Conservation (phyloP, 2,113 vertebrate genomes). For the Pseudorhombus dupliciocellatus region DNA sequence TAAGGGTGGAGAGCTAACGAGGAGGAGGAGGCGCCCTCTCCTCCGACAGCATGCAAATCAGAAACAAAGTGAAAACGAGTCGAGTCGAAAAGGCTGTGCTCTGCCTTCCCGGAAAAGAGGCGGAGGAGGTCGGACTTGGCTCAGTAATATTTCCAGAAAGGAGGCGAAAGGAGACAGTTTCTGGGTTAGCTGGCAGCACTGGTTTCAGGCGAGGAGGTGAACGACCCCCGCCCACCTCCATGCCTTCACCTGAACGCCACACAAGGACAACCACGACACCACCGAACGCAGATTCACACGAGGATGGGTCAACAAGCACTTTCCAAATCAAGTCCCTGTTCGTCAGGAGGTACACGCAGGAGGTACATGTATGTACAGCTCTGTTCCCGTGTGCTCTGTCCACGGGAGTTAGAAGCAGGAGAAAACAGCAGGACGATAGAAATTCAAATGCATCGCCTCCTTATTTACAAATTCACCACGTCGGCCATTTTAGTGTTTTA, state of each 20-base stretch:
- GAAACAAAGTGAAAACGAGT: slow-evolving; percentile 31
- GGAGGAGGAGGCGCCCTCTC: slow-evolving; percentile 15
- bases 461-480: slow-evolving; percentile 92
- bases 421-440: slow-evolving; percentile 73
- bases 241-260: slow-evolving; percentile 30
- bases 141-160: slow-evolving; percentile 57
- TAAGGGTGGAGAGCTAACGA: slow-evolving; percentile 24
- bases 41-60: slow-evolving; percentile 69
- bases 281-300: slow-evolving; percentile 59
- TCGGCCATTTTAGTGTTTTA: slow-evolving; percentile 89
- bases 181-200: slow-evolving; percentile 54
- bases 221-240: neutral
- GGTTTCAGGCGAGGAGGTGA: slow-evolving; percentile 19
- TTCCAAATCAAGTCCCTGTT: slow-evolving; percentile 59
- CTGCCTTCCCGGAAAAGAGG: slow-evolving; percentile 28
- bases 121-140: slow-evolving; percentile 59
- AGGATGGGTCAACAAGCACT: slow-evolving; percentile 52
- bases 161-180: slow-evolving; percentile 30
- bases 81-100: slow-evolving; percentile 28
- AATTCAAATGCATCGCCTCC: slow-evolving; percentile 75
- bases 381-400: slow-evolving; percentile 61
- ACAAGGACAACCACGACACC: slow-evolving; percentile 52
- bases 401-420: slow-evolving; percentile 85
- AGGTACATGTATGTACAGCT: slow-evolving; percentile 68
- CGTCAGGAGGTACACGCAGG: slow-evolving; percentile 66